These are phyloP conservation scores for Ochropleura plecta DNA, from an alignment of 2,888 invertebrate genomes.

Conservation along the genomic window DNA sequence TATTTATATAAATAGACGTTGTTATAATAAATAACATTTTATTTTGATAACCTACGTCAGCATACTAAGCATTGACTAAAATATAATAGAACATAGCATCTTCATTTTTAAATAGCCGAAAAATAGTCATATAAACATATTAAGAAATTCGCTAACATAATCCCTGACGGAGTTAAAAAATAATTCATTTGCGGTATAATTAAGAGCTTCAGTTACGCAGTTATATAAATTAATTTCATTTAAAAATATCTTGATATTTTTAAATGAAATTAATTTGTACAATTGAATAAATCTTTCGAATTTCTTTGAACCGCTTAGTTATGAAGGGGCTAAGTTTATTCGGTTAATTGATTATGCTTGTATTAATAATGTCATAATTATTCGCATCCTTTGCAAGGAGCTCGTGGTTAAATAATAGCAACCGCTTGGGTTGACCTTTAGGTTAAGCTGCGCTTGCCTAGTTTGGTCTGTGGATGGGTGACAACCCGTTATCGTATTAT, in stretches of 20 bases:
- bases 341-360: conserved; percentile 37
- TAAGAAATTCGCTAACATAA: not conserved
- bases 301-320: conserved; percentile 43
- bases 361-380: conserved; percentile 19
- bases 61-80: conserved; percentile 3
- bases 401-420: too few relatives aligned
- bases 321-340: conserved; percentile 32
- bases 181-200: conserved; percentile 10
- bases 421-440: too few relatives aligned
- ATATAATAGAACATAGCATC: conserved; percentile 6
- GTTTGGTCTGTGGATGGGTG: too few relatives aligned
- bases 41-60: conserved; percentile 24
- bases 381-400: not conserved
- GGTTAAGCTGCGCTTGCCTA: too few relatives aligned
- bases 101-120: too few relatives aligned
- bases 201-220: conserved; percentile 4
- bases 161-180: not conserved
- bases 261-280: conserved; percentile 45
- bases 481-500: too few relatives aligned
- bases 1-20: conserved; percentile 3
- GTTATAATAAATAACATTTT: conserved; percentile 27
- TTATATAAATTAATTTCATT: too few relatives aligned
- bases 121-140: not conserved
- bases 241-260: too few relatives aligned
- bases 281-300: conserved; percentile 51